Evolutionary conservation across 2,797 vertebrate species (phyloP).

Genomic region (Hipposideros larvatus): DNA sequence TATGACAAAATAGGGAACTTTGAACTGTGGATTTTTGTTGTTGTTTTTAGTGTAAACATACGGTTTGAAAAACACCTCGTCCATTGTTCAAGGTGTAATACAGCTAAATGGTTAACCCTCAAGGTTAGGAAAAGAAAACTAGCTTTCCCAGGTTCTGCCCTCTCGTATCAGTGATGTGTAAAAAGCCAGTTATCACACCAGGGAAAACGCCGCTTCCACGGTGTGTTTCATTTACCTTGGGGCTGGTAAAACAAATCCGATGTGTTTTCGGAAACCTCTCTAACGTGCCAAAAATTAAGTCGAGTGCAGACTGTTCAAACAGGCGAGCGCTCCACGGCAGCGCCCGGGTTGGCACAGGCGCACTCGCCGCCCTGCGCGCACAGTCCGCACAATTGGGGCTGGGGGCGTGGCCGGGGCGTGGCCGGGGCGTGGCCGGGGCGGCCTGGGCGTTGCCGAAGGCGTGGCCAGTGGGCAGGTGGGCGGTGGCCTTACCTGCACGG

Average conservation of each 20-base stretch:
- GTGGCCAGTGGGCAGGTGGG: no score
- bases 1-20: not conserved
- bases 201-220: accelerated
- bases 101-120: not conserved
- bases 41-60: not conserved
- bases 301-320: not conserved
- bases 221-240: not conserved
- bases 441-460: no score
- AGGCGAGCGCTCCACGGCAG: no score
- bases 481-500: constrained; percentile 91
- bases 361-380: no score
- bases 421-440: no score
- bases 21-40: not conserved
- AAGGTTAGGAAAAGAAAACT: not conserved
- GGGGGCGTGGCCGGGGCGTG: no score
- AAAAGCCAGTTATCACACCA: not conserved
- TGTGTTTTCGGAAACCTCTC: not conserved
- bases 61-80: not conserved
- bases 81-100: not conserved
- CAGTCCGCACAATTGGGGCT: no score
- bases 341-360: no score
- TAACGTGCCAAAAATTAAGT: not conserved
- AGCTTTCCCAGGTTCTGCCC: not conserved
- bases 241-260: not conserved
- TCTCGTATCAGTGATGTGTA: not conserved